Base-by-base conservation (phyloP, 37 sponge, comb jelly and placozoan species). In the Crambe crambe region DNA sequence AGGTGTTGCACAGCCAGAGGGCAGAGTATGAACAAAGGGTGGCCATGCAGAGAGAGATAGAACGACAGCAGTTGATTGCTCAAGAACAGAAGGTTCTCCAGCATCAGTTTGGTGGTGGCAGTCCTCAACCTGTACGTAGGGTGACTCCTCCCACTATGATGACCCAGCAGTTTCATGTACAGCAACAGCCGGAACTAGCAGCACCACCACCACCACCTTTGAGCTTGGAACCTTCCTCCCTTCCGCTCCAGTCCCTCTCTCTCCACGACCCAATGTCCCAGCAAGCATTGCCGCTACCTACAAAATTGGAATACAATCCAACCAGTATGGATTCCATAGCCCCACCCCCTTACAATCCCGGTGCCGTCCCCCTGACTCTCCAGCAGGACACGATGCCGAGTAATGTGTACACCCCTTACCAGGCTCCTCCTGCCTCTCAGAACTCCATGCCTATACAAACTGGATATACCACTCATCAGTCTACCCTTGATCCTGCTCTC, bases 51-150 rank as follows among this genome's bases (percentile, higher is more conserved):
- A 68, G 82, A 60, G 88, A 92, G 64, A 58, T 42, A 54, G 91
- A 96, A 76, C 39, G 81, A 42, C 85, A 83, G 77, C 82, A 82
- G 44, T 80, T 89, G 58, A 80, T 85, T 27, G 69, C 59, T 15
- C 83, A 90, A 58, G 95, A 94, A 58, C 82, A 94, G 76, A 89
- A 94, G 79, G 75, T 89, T 22, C 57, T 77, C 26, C 80, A 87
- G 54, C 80, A 78, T 20, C 86, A 86, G 80, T 86, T 86, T 79
- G 86, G 86, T 18, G 36, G 56, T 47, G 35, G 47, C 35, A 47
- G 56, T 43, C 36, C 74, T 6, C 56, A 47, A 27, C 23, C 56
- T 12, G 30, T 3, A 17, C 35, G 3, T 12, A n/a, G 57, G 36
- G 40, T 62, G 1, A 35, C 72, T 26, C 72, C 51, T 43, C 72